Base-by-base conservation (phyloP, 2,888 invertebrate species). In the Dione vanillae region DNA sequence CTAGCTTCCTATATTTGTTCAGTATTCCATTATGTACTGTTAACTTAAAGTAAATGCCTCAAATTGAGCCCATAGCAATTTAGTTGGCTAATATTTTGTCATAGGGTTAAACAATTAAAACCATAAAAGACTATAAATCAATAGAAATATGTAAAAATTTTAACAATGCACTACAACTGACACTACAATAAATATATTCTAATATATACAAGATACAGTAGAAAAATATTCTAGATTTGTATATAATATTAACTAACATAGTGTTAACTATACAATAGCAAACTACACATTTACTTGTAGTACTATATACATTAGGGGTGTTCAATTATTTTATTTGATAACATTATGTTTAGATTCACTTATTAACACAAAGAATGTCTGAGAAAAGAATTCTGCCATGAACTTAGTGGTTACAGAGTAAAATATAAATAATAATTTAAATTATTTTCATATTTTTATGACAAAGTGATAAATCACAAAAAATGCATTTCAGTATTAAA, bases 231-330 rank as follows among this genome's bases (percentile, higher is more conserved):
- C 59, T 52, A 49, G 1, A 14, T 9, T 40, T 20, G 49, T 51
- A 65, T 43, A n/a, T 14, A 64, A 67, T 66, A 59, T 65, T 47
- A 41, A 54, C 16, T 20, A 70, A 49, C 41, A 35, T 62, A 27
- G 27, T 8, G 3, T 16, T 62, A 20, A 66, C 41, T 45, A 37
- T 58, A 43, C 35, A 56, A n/a, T 40, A 64, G 14, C 9, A 12
- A 51, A 11, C 35, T 45, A 58, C 14, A 40, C 5, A 49, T 62
- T 49, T 37, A 37, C 19, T 37, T 49, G 35, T n/a, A n/a, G 16
- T 49, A 14, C 16, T 64, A 49, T 49, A 37, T 64, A 64, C 64
- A 64, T 12, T 49, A 5, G 14, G 19, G 27, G n/a, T 45, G 27
- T 43, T 43, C 20, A 61, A 61, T 43, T 20, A n/a, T n/a, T n/a